Percentiles rank a stretch among this genome's conserved stretches.
phyloP scores from a whole-genome alignment of 2,888 invertebrate species.

The Tortricodes alternella region DNA sequence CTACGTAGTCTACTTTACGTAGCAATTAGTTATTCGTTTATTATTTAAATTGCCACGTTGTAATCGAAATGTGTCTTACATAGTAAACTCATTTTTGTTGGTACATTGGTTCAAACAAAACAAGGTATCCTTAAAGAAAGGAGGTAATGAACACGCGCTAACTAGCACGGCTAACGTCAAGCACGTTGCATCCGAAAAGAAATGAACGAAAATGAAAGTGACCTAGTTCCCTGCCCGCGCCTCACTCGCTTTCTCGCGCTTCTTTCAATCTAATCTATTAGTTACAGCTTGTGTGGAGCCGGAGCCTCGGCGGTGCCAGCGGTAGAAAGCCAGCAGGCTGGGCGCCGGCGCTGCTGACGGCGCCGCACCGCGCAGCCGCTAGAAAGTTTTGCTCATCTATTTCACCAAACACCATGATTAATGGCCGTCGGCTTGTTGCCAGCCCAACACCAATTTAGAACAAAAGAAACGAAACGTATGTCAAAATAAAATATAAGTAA shows the following conservation, averaged over 20 bases:
- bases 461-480: constrained; percentile 39
- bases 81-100: not conserved
- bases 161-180: constrained; percentile 68
- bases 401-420: constrained; percentile 48
- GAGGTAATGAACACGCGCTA: constrained; percentile 70
- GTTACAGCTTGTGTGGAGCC: constrained; percentile 49
- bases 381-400: constrained; percentile 49
- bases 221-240: constrained; percentile 63
- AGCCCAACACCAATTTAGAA: constrained; percentile 39
- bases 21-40: too few relatives aligned
- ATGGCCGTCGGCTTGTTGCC: constrained; percentile 41
- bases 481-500: constrained; percentile 34
- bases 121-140: constrained; percentile 52
- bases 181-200: constrained; percentile 77
- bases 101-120: constrained; percentile 18
- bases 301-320: constrained; percentile 25
- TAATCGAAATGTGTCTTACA: too few relatives aligned
- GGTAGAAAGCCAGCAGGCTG: constrained; percentile 37
- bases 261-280: constrained; percentile 73
- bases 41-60: too few relatives aligned
- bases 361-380: constrained; percentile 35
- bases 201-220: constrained; percentile 82
- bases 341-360: constrained; percentile 29
- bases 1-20: too few relatives aligned
- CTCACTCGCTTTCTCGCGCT: constrained; percentile 72